Evolutionary conservation across 92 coral and sea anemone genomes (phyloP).

Genomic region (Actinernus sp.): DNA sequence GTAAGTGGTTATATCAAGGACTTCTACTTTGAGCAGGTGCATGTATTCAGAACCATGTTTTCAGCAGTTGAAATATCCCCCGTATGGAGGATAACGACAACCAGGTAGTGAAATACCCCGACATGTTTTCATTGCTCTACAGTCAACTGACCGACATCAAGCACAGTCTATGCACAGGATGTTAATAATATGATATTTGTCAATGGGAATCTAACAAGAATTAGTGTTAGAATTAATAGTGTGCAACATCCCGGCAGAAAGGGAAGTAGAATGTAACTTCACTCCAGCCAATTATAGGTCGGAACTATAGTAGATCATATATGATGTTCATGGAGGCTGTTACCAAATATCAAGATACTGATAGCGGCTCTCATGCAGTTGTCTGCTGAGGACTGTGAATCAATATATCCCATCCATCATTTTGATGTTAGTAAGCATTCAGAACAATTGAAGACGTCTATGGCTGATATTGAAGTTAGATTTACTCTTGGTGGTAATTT

Average conservation of each 20-base stretch:
- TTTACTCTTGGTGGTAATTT: too few relatives aligned
- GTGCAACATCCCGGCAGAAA: conserved; percentile 12
- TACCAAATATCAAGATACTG: too few relatives aligned
- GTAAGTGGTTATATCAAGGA: conserved; percentile 16
- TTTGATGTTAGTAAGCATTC: too few relatives aligned
- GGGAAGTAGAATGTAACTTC: too few relatives aligned
- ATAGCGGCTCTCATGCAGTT: too few relatives aligned
- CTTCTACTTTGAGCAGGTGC: conserved; percentile 16
- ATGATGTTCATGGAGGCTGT: too few relatives aligned
- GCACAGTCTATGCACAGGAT: conserved; percentile 2
- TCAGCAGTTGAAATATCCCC: conserved; percentile 1
- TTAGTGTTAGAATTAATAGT: conserved; percentile 1
- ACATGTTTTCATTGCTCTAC: conserved; percentile 12
- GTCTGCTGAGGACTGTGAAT: too few relatives aligned
- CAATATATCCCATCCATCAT: too few relatives aligned
- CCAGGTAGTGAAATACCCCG: background rate
- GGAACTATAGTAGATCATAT: too few relatives aligned
- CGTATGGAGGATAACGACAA: conserved; percentile 7
- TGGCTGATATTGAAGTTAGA: too few relatives aligned
- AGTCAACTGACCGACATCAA: conserved; percentile 8
- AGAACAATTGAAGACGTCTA: too few relatives aligned
- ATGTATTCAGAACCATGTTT: conserved; percentile 17
- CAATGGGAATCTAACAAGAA: conserved; percentile 25
- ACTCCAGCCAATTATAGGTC: too few relatives aligned
- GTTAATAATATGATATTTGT: conserved; percentile 15